phyloP scores from a whole-genome alignment of 2,888 invertebrate species.

The Rhimphoctona megacephalus region DNA sequence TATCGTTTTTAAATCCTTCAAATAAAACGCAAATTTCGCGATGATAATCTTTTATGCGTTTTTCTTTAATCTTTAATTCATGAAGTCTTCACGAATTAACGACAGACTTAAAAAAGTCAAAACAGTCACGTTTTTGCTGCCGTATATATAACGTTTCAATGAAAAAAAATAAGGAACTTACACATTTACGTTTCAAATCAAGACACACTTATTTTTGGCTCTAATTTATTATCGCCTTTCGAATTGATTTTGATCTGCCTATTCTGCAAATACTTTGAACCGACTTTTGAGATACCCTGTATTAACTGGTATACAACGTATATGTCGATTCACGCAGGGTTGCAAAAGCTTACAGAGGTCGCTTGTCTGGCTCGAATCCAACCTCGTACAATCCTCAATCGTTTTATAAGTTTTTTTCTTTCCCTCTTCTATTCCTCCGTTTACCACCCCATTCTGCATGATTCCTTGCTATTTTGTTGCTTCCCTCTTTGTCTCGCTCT shows the following conservation, averaged over 20 bases:
- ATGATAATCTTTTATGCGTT: neutral
- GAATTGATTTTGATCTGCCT: neutral
- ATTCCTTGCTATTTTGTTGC: constrained; percentile 35
- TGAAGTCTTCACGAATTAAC: neutral
- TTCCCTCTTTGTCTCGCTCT: constrained; percentile 33
- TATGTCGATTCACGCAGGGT: neutral
- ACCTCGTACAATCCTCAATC: constrained; percentile 63
- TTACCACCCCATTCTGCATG: constrained; percentile 1
- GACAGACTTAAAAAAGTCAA: neutral
- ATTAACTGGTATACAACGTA: neutral
- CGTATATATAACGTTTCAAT: neutral
- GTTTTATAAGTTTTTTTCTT: constrained; percentile 64
- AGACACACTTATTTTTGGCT: neutral
- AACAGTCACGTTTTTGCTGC: neutral
- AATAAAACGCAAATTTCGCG: neutral
- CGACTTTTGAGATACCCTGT: neutral
- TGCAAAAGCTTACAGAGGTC: constrained; percentile 43
- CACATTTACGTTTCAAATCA: neutral
- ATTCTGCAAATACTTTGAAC: neutral
- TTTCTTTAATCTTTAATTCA: too few species aligned
- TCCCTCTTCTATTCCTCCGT: constrained; percentile 29
- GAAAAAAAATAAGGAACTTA: neutral
- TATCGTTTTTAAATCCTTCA: neutral
- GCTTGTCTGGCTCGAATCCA: constrained; percentile 66
- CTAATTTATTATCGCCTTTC: too few species aligned